Evolutionary conservation across 2,113 vertebrate genomes (phyloP), one percentile per base, ranked within the genome.

Genomic region (Eretmochelys imbricata): DNA sequence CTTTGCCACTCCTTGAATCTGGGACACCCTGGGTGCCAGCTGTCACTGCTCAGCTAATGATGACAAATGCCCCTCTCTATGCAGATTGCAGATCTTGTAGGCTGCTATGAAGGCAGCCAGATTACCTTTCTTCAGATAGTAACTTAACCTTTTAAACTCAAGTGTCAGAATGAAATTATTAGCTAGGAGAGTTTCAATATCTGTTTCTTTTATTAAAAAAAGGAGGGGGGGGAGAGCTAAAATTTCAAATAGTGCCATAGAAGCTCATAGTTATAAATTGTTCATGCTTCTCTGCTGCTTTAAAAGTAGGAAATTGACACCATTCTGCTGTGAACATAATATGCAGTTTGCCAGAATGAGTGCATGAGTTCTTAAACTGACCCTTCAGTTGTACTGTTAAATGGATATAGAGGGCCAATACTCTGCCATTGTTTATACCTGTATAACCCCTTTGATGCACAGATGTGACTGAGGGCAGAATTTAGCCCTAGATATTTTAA

Each of bases 1-100:
- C 57, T 62, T 99, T 99, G 98, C 99, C 98, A 98, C 99, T 99
- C 98, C 98, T 98, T 95, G 98, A 99, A 99, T 99, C 99, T 98
- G 99, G 99, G 99, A 98, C 99, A 98, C 98, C 95, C 98, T 98
- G 98, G 99, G 99, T 99, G 98, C 99, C 99, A 99, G 99, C 99
- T 99, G 99, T 99, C 99, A 99, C 98, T 98, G 98, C 98, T 98
- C 97, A 98, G 99, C 99, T 99, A 99, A 99, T 99, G 99, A 99
- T 99, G 99, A 99, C 99, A 99, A 99, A 99, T 99, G 99, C 98
- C 97, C 98, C 98, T 98, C 99, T 99, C 98, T 99, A 99, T 99
- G 99, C 99, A 99, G 99, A 99, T 99, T 99, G 99, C 98, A 91
- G 98, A 98, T 98, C 96, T 98, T 98, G 97, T 98, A 97, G 98